Base-by-base conservation (phyloP, 1,140 invertebrate species). In the Conus ventricosus region DNA sequence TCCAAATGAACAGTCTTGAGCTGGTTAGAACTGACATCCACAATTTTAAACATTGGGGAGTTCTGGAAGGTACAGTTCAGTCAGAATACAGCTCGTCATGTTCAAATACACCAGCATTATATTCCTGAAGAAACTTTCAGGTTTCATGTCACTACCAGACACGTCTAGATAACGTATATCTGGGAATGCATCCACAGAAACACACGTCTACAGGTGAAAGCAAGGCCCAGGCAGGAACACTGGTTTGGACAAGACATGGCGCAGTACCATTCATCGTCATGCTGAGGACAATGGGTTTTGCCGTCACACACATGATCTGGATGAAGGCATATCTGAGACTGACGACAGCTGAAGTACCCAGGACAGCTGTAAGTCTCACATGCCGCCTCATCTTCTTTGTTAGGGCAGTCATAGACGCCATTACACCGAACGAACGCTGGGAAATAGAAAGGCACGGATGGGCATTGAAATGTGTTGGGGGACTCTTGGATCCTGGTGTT, bases 401-500 rank as follows among this genome's bases (percentile, higher is more conserved):
- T 27, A 7, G 87, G 87, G n/a, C 87, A 88, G 87, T 88, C 87
- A 23, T 63, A 13, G 57, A 84, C 25, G 15, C 87, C 87, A 71
- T 88, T 88, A 25, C 87, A 88, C 81, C 82, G 71, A 60, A 88
- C 84, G 67, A 84, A 87, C 8, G 75, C 51, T 15, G 85, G 88
- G 7, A 87, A 60, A 39, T 76, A 75, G 11, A 63, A 86, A 1
- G 57, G 8, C 57, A 60, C 57, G 8, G 57, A 60, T 60, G 57
- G 57, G 15, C 57, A 60, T 15, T 60, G 8, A 15, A 60, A 60
- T 60, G 57, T 8, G 57, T 60, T 4, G 57, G 8, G 57, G 57
- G 39, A 60, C 57, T 11, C 57, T 60, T 8, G 15, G 57, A 60
- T 8, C 57, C 57, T 15, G 15, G 57, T 60, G 57, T 60, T 8